Evolutionary conservation across 1,140 invertebrate species (phyloP).

Genomic region (Homarus americanus): DNA sequence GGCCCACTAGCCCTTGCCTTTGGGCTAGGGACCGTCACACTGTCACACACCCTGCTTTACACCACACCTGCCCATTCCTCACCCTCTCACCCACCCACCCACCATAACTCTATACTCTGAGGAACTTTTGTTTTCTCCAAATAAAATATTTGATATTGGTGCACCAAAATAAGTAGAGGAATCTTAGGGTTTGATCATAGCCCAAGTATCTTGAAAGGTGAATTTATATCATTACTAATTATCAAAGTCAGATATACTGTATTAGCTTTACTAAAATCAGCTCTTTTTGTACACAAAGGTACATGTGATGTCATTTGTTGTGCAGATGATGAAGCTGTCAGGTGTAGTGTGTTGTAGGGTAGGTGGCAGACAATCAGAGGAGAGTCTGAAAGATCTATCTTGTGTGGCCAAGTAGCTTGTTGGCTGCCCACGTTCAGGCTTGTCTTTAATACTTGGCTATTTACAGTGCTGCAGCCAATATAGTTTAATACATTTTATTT

Average conservation of each 20-base stretch:
- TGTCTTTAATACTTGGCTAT: constrained; percentile 36
- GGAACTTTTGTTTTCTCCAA: background rate
- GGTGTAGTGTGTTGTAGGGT: constrained; percentile 52
- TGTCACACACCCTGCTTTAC: constrained; percentile 37
- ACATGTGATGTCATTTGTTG: constrained; percentile 10
- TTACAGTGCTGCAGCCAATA: constrained; percentile 51
- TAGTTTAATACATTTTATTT: constrained; percentile 45
- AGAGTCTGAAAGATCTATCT: constrained; percentile 18
- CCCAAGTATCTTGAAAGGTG: constrained; percentile 1
- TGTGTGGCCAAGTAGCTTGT: constrained; percentile 34
- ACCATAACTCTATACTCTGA: background rate
- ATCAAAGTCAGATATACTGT: background rate
- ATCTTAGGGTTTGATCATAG: background rate
- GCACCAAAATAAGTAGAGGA: background rate
- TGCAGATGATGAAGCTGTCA: constrained; percentile 34
- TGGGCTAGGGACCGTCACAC: constrained; percentile 34
- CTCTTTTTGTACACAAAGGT: constrained; percentile 2
- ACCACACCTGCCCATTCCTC: constrained; percentile 33
- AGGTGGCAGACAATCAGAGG: constrained; percentile 26
- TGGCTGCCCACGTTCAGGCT: constrained; percentile 44
- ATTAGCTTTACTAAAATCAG: background rate
- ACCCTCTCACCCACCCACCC: background rate
- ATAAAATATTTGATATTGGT: constrained; percentile 9
- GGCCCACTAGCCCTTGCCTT: constrained; percentile 39
- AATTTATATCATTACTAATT: background rate